Evolutionary conservation across 1,140 invertebrate genomes (phyloP).

Genomic region (Papilio dardanus): DNA sequence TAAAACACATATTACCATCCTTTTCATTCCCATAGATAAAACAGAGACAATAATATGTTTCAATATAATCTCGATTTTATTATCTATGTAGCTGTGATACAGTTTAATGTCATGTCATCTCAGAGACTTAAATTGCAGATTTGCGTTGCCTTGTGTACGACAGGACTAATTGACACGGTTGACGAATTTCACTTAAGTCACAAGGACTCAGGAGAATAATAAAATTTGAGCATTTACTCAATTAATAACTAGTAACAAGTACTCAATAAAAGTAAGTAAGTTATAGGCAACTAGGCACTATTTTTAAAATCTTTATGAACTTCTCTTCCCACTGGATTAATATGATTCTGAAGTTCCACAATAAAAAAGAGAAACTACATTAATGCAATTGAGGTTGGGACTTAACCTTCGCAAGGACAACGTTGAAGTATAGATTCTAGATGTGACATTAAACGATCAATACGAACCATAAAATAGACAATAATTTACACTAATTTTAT

Average conservation of each 20-base stretch:
- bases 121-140: too few species aligned
- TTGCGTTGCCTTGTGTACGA: too few species aligned
- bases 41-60: not conserved
- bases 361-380: constrained; percentile 22
- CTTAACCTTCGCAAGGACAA: constrained; percentile 34
- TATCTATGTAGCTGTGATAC: too few species aligned
- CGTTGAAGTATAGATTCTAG: not conserved
- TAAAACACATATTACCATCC: not conserved
- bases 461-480: too few species aligned
- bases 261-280: not conserved
- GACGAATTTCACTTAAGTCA: not conserved
- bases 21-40: not conserved
- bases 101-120: too few species aligned
- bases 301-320: not conserved
- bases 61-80: too few species aligned
- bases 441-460: not conserved
- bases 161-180: too few species aligned
- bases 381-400: constrained; percentile 25
- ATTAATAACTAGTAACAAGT: too few species aligned
- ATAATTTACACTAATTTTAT: too few species aligned
- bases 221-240: too few species aligned
- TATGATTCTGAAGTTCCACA: not conserved
- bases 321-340: not conserved
- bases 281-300: not conserved
- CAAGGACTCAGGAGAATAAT: too few species aligned